Base-by-base conservation (phyloP, 2,113 vertebrate species). In the Helogale parvula region DNA sequence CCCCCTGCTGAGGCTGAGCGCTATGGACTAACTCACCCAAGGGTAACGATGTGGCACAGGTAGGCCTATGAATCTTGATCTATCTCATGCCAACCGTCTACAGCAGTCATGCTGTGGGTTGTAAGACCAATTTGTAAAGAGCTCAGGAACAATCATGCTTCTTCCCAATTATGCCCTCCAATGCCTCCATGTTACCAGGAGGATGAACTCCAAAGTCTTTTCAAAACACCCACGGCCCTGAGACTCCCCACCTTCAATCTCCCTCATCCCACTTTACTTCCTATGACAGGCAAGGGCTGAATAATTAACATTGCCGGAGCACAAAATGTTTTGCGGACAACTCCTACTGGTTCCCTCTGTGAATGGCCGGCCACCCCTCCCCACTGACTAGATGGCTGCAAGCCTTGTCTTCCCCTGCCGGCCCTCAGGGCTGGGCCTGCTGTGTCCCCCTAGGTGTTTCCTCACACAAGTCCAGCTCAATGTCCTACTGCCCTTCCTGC, bases 341-440 rank as follows among this genome's bases (percentile, higher is more conserved):
- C 4, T 31, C 23, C 10, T 35, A 14, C 27, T 17, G 38, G 11
- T 23, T 29, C 52, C 16, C 47, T 50, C 76, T 11, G 16, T 17
- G 21, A 31, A 27, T 0, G 3, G 25, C 33, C 19, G 38, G 16
- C 17, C 35, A 23, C 27, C 27, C 0, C 27, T 38, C 57, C 23
- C 41, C 27, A 9, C 5, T 14, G 38, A 15, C 23, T 7, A 54
- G 0, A 7, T 0, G 0, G 25, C 14, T 7, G 29, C 57, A 23
- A 60, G 57, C 15, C 11, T 45, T 50, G 19, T 11, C n/a, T 9
- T 23, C 27, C 25, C 15, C 17, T 23, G 10, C 35, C 15, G 3
- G 60, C 19, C 33, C 17, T 76, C 47, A 29, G 35, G 31, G 54
- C 80, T 38, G 38, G 23, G 57, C 11, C 66, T 5, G 3, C 11